A percentile compares a stretch with the other conserved stretches of the same genome.
Evolutionary conservation across 2,113 vertebrate species (phyloP).

Genomic region (Myrmecophaga tridactyla): DNA sequence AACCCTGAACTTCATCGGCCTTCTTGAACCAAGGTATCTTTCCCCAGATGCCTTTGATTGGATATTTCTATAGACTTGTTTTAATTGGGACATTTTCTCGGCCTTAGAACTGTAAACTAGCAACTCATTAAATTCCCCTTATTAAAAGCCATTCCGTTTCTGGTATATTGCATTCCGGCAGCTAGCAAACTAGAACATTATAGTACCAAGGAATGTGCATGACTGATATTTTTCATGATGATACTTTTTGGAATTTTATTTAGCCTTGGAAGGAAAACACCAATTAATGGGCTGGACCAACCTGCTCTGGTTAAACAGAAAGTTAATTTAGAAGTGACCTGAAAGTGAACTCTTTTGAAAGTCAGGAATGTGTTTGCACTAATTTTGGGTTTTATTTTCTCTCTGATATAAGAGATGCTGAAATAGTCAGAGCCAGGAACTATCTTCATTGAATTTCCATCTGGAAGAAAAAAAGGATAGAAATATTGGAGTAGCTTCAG

Average conservation of each 20-base stretch:
- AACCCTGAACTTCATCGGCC: no score
- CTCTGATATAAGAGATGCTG: constrained; percentile 41
- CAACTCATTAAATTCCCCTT: no score
- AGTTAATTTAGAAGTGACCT: constrained; percentile 61
- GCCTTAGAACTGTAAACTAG: no score
- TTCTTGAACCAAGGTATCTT: no score
- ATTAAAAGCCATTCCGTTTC: no score
- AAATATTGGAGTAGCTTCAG: constrained; percentile 40
- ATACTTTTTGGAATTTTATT: constrained; percentile 32
- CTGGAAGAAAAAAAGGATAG: constrained; percentile 47
- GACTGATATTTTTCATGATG: neutral
- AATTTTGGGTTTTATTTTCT: constrained; percentile 64
- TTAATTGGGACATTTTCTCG: no score
- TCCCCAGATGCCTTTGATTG: no score
- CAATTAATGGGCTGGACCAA: constrained; percentile 45
- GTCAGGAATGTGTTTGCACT: constrained; percentile 56
- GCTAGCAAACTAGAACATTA: no score
- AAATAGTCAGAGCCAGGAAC: constrained; percentile 51
- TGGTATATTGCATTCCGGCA: no score
- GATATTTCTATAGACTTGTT: no score
- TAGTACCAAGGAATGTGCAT: neutral
- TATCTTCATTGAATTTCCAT: constrained; percentile 60
- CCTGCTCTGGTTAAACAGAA: constrained; percentile 50
- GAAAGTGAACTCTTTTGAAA: constrained; percentile 60
- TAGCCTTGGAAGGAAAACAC: constrained; percentile 44